A percentile compares a stretch with the other conserved stretches of the same genome.
Conservation (phyloP, 2,113 vertebrate genomes). For the Xerus inauris region DNA sequence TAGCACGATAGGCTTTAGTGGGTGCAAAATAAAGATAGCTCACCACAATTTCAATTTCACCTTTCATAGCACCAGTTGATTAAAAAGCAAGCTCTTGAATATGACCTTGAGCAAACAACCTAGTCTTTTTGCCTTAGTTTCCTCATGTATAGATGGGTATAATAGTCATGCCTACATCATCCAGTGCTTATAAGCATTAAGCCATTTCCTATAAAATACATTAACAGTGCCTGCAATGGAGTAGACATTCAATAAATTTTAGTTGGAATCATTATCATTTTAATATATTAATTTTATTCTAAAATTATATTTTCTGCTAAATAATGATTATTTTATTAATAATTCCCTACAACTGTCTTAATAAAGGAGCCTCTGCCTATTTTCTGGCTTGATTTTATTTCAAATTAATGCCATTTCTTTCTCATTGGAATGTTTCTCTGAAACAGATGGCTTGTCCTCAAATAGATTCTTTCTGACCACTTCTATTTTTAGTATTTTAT, state of each 20-base stretch:
- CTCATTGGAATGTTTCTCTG: neutral
- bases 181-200: neutral
- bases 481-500: conserved; percentile 1
- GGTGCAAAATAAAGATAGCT: neutral
- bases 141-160: neutral
- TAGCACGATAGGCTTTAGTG: too few relatives aligned
- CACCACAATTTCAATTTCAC: neutral
- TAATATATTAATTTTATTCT: neutral
- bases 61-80: neutral
- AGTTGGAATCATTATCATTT: neutral
- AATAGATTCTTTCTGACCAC: neutral
- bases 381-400: neutral
- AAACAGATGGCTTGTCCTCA: neutral
- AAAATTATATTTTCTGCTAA: neutral
- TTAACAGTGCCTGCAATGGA: neutral
- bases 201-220: neutral
- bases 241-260: neutral
- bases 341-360: neutral
- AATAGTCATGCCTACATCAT: neutral
- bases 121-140: neutral
- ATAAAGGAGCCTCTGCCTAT: neutral
- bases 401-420: neutral
- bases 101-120: neutral
- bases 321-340: neutral
- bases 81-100: neutral